Percentiles rank a stretch among this genome's conserved stretches.
phyloP scores from a whole-genome alignment of 2,113 vertebrate species.

The Tauraco erythrolophus region DNA sequence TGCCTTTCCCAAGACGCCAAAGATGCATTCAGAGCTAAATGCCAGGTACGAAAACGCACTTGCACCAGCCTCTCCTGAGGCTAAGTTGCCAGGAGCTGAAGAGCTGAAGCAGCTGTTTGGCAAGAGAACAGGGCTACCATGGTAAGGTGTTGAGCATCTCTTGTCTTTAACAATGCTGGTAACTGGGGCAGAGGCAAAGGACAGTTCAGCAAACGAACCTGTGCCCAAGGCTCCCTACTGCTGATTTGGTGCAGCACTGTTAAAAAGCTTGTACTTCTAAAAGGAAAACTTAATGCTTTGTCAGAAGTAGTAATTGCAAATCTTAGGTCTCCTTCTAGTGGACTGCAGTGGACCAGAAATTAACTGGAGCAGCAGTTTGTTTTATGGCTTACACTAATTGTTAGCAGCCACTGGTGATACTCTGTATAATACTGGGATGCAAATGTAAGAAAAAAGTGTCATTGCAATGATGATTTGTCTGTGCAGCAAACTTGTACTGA shows the following conservation, averaged over 20 bases:
- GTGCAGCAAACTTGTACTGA: slow-evolving; percentile 68
- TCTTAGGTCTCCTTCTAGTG: background rate
- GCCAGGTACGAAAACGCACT: background rate
- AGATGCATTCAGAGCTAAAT: slow-evolving; percentile 7
- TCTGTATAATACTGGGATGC: slow-evolving; percentile 64
- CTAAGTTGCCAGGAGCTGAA: background rate
- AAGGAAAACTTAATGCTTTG: background rate
- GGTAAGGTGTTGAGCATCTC: background rate
- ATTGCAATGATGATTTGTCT: slow-evolving; percentile 63
- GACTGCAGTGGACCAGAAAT: slow-evolving; percentile 50
- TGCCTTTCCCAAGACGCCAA: slow-evolving; percentile 2
- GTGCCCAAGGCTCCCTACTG: background rate
- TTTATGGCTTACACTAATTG: slow-evolving; percentile 44
- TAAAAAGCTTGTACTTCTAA: background rate
- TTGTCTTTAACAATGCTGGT: background rate
- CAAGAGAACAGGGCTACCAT: background rate
- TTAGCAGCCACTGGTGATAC: slow-evolving; percentile 46
- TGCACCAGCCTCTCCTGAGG: background rate
- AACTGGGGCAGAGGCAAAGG: background rate
- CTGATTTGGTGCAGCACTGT: background rate
- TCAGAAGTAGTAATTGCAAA: background rate
- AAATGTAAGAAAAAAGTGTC: slow-evolving; percentile 59
- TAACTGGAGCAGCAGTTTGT: slow-evolving; percentile 59
- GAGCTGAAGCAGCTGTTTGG: background rate
- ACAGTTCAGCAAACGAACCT: background rate